A percentile compares a stretch with the other conserved stretches of the same genome.
Evolutionary conservation across 2,888 invertebrate species (phyloP).

Genomic region (Drosophila robusta): DNA sequence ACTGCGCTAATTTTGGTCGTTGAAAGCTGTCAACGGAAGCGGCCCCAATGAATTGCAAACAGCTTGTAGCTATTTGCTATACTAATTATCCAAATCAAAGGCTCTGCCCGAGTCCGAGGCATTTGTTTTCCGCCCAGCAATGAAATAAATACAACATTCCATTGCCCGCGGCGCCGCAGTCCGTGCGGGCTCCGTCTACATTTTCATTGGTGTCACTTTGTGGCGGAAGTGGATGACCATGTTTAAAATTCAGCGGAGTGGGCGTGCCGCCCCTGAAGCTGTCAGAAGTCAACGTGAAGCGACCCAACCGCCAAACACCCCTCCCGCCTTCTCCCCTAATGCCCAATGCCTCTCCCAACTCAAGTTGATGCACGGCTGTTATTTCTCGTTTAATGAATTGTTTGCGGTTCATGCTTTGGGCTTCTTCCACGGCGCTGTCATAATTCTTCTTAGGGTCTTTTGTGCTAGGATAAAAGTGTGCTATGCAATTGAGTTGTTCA

Average conservation of each 20-base stretch:
- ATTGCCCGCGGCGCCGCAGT: slow-evolving; percentile 64
- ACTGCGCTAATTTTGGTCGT: slow-evolving; percentile 63
- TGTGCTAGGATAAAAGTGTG: slow-evolving; percentile 52
- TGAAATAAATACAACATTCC: slow-evolving; percentile 80
- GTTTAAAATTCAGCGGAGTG: slow-evolving; percentile 65
- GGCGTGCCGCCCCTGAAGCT: slow-evolving; percentile 43
- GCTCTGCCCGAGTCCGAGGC: slow-evolving; percentile 30
- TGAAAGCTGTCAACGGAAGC: slow-evolving; percentile 51
- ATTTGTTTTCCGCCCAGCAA: slow-evolving; percentile 60
- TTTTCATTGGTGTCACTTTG: slow-evolving; percentile 82
- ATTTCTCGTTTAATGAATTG: slow-evolving; percentile 80
- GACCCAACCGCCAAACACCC: slow-evolving; percentile 12
- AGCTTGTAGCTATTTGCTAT: slow-evolving; percentile 83
- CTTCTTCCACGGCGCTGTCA: slow-evolving; percentile 37
- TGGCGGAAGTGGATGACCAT: slow-evolving; percentile 83
- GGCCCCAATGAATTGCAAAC: slow-evolving; percentile 66
- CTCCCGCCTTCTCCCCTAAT: not conserved
- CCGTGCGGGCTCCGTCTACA: slow-evolving; percentile 46
- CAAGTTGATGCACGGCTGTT: slow-evolving; percentile 67
- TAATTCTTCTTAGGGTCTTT: slow-evolving; percentile 56
- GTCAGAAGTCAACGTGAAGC: slow-evolving; percentile 59
- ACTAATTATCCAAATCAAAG: slow-evolving; percentile 82
- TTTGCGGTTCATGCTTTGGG: slow-evolving; percentile 68
- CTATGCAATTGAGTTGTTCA: slow-evolving; percentile 76
- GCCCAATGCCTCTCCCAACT: slow-evolving; percentile 27